These are phyloP conservation scores for Heliconius himera DNA, from an alignment of 1,140 invertebrate species.

Conservation along the genomic window DNA sequence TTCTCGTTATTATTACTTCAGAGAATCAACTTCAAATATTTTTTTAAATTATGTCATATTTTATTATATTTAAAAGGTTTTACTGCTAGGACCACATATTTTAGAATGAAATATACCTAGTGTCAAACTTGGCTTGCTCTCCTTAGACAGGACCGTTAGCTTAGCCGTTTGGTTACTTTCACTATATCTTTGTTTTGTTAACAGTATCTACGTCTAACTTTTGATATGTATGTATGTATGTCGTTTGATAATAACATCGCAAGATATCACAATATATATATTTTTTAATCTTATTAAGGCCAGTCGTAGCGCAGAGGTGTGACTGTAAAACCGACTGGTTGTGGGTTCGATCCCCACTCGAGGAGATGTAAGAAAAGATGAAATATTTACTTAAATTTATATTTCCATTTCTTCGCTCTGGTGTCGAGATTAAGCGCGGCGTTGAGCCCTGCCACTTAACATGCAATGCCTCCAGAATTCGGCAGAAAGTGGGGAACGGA, in stretches of 20 bases:
- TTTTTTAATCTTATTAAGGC: background rate
- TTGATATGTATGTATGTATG: slow-evolving; percentile 21
- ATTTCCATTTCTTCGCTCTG: no score
- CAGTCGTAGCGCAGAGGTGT: no score
- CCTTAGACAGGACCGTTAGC: slow-evolving; percentile 42
- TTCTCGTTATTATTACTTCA: background rate
- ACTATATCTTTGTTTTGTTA: slow-evolving; percentile 44
- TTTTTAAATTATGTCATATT: background rate
- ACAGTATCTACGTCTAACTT: slow-evolving; percentile 20
- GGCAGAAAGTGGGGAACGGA: no score
- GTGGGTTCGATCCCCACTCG: no score
- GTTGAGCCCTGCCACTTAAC: no score
- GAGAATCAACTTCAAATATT: background rate
- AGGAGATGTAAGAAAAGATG: no score
- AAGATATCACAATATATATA: background rate
- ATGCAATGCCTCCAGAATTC: no score
- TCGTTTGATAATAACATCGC: slow-evolving; percentile 14
- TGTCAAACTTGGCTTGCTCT: slow-evolving; percentile 24
- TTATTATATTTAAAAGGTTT: background rate
- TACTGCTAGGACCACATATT: background rate
- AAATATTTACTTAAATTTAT: no score
- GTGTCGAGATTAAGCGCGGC: no score
- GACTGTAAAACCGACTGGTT: no score
- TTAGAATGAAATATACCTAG: background rate
- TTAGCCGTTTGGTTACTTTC: slow-evolving; percentile 45